Conservation (phyloP, 2,797 vertebrate species). For the Salmo trutta region DNA sequence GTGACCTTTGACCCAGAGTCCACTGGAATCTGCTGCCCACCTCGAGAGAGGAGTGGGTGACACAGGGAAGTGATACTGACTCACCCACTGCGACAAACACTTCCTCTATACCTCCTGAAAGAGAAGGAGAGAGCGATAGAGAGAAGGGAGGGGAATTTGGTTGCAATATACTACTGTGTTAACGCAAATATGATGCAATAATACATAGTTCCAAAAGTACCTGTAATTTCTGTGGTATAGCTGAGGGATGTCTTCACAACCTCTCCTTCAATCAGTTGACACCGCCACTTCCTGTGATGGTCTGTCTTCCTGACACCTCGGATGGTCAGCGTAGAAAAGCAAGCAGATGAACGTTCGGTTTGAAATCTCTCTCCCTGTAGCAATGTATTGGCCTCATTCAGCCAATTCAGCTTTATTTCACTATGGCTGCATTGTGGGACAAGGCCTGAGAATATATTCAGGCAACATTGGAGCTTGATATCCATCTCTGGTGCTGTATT, state of each 20-base stretch:
- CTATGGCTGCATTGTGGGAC: not conserved
- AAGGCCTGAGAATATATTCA: conserved; percentile 27
- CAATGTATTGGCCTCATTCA: conserved; percentile 31
- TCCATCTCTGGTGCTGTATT: accelerated
- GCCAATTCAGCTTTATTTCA: conserved; percentile 49
- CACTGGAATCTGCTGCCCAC: conserved; percentile 13
- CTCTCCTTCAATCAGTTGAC: conserved; percentile 43
- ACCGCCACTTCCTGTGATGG: conserved; percentile 63
- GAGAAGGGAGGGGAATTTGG: not conserved
- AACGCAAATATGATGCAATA: too few relatives aligned
- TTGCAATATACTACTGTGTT: not conserved
- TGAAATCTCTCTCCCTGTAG: conserved; percentile 49
- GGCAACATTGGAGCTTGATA: conserved; percentile 55
- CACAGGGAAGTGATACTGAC: conserved; percentile 59
- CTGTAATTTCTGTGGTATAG: conserved; percentile 45
- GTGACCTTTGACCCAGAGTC: conserved; percentile 7
- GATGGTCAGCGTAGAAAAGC: conserved; percentile 50
- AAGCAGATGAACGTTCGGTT: not conserved
- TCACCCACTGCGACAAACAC: conserved; percentile 57
- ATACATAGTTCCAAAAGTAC: conserved; percentile 30
- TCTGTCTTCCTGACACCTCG: conserved; percentile 50
- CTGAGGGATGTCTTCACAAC: conserved; percentile 31
- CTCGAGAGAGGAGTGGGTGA: conserved; percentile 40
- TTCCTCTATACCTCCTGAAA: conserved; percentile 63
- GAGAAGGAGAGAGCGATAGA: conserved; percentile 17